These are phyloP conservation scores for Mythimna loreyi DNA, from an alignment of 2,888 invertebrate species.

Conservation along the genomic window DNA sequence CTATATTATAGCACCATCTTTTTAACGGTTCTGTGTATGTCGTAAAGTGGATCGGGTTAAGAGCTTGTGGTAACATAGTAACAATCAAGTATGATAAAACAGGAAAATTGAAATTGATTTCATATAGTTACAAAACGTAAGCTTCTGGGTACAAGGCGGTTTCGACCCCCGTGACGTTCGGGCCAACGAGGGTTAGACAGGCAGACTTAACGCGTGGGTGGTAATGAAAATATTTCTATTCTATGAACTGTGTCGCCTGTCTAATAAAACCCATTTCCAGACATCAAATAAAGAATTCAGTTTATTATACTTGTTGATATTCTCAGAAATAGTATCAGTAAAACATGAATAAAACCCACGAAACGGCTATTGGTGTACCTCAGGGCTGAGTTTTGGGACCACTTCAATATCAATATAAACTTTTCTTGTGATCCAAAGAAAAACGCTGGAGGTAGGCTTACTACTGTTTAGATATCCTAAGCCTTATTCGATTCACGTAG, in stretches of 20 bases:
- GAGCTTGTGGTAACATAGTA: too few species aligned
- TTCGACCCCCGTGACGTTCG: background rate
- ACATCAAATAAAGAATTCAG: background rate
- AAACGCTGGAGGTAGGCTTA: background rate
- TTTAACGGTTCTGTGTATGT: too few species aligned
- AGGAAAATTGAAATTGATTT: slow-evolving; percentile 17
- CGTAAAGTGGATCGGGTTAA: too few species aligned
- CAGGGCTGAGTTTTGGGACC: background rate
- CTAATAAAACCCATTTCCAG: background rate
- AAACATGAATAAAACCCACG: too few species aligned
- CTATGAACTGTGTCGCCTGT: background rate
- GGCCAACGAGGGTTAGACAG: slow-evolving; percentile 23
- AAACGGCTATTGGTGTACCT: background rate
- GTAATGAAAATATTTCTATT: background rate
- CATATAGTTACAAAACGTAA: background rate
- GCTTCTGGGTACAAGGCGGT: background rate
- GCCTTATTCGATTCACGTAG: slow-evolving; percentile 13
- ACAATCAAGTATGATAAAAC: too few species aligned
- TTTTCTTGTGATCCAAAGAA: background rate
- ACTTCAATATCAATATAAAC: background rate
- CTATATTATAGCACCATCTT: too few species aligned
- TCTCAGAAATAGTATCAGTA: background rate
- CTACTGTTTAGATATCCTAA: background rate
- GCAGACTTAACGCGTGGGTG: background rate
- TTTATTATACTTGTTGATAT: background rate